Percentiles rank a stretch among this genome's conserved stretches.
Evolutionary conservation across 1,140 invertebrate species (phyloP).

Genomic region (Brachionus koreanus): DNA sequence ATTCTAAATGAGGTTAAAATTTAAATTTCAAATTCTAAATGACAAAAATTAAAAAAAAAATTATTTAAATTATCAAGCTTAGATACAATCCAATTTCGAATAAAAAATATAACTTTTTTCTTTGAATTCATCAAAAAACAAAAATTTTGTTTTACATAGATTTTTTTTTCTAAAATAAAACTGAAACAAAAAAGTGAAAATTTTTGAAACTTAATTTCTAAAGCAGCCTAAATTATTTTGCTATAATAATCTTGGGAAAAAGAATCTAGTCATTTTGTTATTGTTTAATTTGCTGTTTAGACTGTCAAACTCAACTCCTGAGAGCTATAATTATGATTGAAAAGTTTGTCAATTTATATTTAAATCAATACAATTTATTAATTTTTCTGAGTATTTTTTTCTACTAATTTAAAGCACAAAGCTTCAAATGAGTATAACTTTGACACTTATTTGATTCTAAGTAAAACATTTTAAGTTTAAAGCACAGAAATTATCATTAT

Average conservation of each 20-base stretch:
- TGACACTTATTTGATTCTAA: neutral
- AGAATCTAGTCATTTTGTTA: neutral
- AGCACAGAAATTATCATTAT: neutral
- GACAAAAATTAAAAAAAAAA: too few relatives aligned
- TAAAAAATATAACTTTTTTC: too few relatives aligned
- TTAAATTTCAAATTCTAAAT: neutral
- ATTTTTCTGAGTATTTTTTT: neutral
- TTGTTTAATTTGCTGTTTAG: neutral
- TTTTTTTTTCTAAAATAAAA: too few relatives aligned
- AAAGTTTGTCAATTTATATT: neutral
- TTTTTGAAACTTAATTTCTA: too few relatives aligned
- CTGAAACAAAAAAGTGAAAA: too few relatives aligned
- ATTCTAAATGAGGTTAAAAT: neutral
- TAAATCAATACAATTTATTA: neutral
- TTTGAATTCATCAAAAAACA: too few relatives aligned
- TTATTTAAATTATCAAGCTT: too few relatives aligned
- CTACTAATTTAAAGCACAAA: neutral
- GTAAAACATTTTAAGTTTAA: neutral
- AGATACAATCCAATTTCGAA: too few relatives aligned
- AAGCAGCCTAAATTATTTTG: neutral
- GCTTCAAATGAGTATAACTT: neutral
- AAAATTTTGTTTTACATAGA: too few relatives aligned
- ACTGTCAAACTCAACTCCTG: neutral
- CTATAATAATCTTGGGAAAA: neutral
- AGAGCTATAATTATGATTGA: neutral